Evolutionary conservation across 2,113 vertebrate genomes (phyloP).

Genomic region (Megaceryle maxima): DNA sequence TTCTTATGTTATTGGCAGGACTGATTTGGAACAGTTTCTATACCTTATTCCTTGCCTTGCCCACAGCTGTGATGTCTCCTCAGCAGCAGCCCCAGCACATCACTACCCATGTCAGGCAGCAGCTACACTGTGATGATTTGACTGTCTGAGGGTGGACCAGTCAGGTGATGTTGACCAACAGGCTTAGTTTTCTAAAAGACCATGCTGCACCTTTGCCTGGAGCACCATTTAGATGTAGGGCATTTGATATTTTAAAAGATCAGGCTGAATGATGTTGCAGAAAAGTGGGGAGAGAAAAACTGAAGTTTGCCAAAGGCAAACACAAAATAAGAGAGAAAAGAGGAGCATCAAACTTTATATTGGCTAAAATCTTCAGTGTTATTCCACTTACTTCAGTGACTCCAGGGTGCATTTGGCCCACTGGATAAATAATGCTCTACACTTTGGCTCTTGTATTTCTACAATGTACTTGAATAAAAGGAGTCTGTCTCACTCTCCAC

Average conservation of each 20-base stretch:
- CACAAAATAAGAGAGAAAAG: neutral
- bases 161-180: fast-evolving
- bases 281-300: neutral
- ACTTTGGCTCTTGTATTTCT: neutral
- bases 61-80: neutral
- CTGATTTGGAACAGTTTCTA: neutral
- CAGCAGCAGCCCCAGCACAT: neutral
- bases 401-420: neutral
- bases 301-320: neutral
- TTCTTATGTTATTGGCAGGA: neutral
- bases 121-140: neutral
- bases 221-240: neutral
- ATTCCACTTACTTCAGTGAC: neutral
- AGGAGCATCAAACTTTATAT: neutral
- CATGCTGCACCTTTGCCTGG: neutral
- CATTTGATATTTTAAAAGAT: neutral
- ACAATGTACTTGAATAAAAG: neutral
- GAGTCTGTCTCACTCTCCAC: fast-evolving
- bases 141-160: neutral
- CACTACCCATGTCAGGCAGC: neutral
- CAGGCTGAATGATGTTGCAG: neutral
- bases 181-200: neutral
- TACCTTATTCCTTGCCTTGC: neutral
- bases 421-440: neutral
- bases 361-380: neutral